A percentile compares a stretch with the other conserved stretches of the same genome.
These are phyloP conservation scores for Brevimyrus niger DNA, from an alignment of 2,113 vertebrate genomes.

Conservation along the genomic window DNA sequence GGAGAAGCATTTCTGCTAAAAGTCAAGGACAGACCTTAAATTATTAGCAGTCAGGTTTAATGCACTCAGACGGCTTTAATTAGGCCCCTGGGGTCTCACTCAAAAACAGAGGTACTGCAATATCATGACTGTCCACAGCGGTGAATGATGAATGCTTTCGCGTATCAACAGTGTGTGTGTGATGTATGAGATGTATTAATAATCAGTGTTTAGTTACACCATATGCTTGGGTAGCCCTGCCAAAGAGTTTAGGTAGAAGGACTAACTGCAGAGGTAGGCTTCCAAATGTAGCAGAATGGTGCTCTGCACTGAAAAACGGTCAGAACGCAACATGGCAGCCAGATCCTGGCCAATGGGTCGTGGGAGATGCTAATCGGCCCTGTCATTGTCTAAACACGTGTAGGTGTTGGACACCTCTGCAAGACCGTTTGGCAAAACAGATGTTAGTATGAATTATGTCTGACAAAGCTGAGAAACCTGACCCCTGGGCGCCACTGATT, in stretches of 20 bases:
- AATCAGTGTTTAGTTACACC: conserved; percentile 61
- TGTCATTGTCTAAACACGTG: conserved; percentile 16
- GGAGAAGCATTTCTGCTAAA: conserved; percentile 1
- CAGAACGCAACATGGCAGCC: not conserved
- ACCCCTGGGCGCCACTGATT: not conserved
- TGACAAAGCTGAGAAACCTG: not conserved
- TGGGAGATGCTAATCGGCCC: not conserved
- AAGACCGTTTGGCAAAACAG: conserved; percentile 18
- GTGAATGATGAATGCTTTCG: conserved; percentile 56
- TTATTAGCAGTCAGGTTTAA: conserved; percentile 17
- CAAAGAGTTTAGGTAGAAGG: conserved; percentile 54
- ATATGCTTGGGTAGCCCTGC: conserved; percentile 59
- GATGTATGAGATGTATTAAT: conserved; percentile 61
- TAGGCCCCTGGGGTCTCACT: not conserved
- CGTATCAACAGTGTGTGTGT: conserved; percentile 52
- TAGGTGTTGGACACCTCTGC: conserved; percentile 8
- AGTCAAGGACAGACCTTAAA: conserved; percentile 20
- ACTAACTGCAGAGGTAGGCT: conserved; percentile 26
- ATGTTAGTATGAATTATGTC: conserved; percentile 19
- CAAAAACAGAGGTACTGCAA: conserved; percentile 11
- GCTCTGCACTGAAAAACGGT: not conserved
- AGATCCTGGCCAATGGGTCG: not conserved
- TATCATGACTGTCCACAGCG: conserved; percentile 6
- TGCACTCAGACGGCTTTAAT: not conserved
- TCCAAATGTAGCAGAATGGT: conserved; percentile 13